A percentile compares a stretch with the other conserved stretches of the same genome.
These are phyloP conservation scores for Neelides sp. DNA, from an alignment of 1,140 invertebrate genomes.

Conservation along the genomic window DNA sequence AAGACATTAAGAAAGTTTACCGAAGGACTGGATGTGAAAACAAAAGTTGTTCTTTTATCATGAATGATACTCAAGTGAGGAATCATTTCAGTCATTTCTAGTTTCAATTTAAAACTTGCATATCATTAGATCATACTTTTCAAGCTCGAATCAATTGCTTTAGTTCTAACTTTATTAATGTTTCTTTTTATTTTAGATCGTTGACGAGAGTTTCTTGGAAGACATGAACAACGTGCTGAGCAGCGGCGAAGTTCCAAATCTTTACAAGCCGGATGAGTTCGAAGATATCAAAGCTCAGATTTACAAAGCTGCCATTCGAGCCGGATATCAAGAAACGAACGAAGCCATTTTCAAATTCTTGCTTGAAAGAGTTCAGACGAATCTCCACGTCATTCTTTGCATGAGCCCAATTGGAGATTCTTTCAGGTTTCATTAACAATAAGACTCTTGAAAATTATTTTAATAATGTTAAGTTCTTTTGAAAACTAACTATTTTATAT, in stretches of 20 bases:
- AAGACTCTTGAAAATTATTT: neutral
- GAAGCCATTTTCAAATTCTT: constrained; percentile 59
- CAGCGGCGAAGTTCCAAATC: constrained; percentile 67
- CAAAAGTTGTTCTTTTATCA: constrained; percentile 62
- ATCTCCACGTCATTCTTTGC: constrained; percentile 68
- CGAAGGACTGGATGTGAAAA: constrained; percentile 55
- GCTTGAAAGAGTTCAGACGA: constrained; percentile 56
- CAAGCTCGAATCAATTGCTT: too few relatives aligned
- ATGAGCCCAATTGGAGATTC: constrained; percentile 72
- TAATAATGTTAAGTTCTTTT: neutral
- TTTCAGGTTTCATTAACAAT: constrained; percentile 38
- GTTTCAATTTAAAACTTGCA: neutral
- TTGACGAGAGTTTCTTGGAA: constrained; percentile 69
- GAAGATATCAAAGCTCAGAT: constrained; percentile 61
- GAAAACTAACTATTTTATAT: constrained; percentile 1
- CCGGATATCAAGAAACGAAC: constrained; percentile 49
- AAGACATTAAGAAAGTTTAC: constrained; percentile 69
- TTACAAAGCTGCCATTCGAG: constrained; percentile 49
- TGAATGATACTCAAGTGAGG: constrained; percentile 57
- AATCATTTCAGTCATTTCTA: neutral
- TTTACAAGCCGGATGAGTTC: constrained; percentile 70
- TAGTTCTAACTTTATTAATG: too few relatives aligned
- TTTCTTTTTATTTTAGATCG: constrained; percentile 40
- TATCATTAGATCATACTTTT: too few relatives aligned
- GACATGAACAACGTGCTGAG: constrained; percentile 76